Evolutionary conservation across 2,888 invertebrate genomes (phyloP).

Genomic region (Shargacucullia verbasci): DNA sequence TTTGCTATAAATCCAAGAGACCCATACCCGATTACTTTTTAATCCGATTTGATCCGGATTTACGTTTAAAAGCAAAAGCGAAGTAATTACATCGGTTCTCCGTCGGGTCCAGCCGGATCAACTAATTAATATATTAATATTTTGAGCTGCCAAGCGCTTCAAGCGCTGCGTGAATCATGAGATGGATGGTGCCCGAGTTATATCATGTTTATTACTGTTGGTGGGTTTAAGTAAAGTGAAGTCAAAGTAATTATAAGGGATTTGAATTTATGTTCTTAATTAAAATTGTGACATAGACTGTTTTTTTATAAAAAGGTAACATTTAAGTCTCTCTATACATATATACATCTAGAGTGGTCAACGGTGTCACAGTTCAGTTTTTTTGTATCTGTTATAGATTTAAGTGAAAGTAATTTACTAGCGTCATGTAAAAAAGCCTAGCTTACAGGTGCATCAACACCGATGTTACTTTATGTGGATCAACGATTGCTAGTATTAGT

Average conservation of each 20-base stretch:
- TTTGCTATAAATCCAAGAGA: slow-evolving; percentile 6
- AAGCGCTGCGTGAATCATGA: slow-evolving; percentile 45
- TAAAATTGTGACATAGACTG: too few relatives aligned
- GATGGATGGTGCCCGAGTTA: slow-evolving; percentile 23
- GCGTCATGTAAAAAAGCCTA: too few relatives aligned
- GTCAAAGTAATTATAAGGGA: slow-evolving; percentile 15
- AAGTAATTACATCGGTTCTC: slow-evolving; percentile 38
- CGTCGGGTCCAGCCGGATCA: slow-evolving; percentile 24
- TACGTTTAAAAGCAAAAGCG: slow-evolving; percentile 44
- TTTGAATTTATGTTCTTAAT: slow-evolving; percentile 17
- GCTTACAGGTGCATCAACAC: too few relatives aligned
- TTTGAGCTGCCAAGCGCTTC: slow-evolving; percentile 32
- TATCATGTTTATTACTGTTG: slow-evolving; percentile 32
- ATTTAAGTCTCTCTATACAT: too few relatives aligned
- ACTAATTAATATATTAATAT: slow-evolving; percentile 46
- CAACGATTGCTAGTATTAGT: too few relatives aligned
- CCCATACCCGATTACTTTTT: slow-evolving; percentile 36
- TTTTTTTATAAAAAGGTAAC: too few relatives aligned
- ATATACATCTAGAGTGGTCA: too few relatives aligned
- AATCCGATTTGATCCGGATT: slow-evolving; percentile 46
- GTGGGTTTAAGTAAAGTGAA: slow-evolving; percentile 24
- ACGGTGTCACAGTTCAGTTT: too few relatives aligned
- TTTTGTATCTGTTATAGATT: too few relatives aligned
- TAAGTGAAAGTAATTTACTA: too few relatives aligned
- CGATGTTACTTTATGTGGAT: too few relatives aligned